These are phyloP conservation scores for Varanus komodoensis DNA, from an alignment of 2,113 vertebrate species.

Conservation along the genomic window DNA sequence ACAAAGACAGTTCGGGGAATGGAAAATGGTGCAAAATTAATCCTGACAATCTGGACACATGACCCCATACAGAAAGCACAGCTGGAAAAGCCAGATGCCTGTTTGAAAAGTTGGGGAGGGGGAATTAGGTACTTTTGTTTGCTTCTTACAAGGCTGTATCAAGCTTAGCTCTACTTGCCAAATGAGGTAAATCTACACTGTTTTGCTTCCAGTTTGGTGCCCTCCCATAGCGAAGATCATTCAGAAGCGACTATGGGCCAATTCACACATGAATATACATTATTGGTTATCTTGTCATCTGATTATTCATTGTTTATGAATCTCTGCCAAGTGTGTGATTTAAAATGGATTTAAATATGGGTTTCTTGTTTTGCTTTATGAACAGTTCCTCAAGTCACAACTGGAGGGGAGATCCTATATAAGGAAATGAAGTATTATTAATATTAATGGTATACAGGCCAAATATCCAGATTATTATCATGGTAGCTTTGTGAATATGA, in stretches of 20 bases:
- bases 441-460: too few relatives aligned
- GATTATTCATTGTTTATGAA: not conserved
- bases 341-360: not conserved
- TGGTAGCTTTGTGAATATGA: too few relatives aligned
- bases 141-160: not conserved
- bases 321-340: not conserved
- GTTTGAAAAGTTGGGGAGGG: conserved; percentile 60
- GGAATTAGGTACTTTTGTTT: not conserved
- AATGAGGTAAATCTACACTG: not conserved
- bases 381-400: not conserved
- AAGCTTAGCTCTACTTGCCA: not conserved
- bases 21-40: conserved; percentile 68
- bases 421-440: not conserved
- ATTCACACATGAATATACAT: not conserved
- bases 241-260: not conserved
- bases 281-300: not conserved
- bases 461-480: too few relatives aligned
- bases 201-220: not conserved
- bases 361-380: not conserved
- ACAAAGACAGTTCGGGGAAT: conserved; percentile 62
- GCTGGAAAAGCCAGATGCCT: conserved; percentile 63
- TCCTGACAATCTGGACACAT: conserved; percentile 66
- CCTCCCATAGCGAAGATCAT: not conserved
- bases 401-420: not conserved
- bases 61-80: conserved; percentile 62